Percentiles rank a stretch among this genome's conserved stretches.
Evolutionary conservation across 2,113 vertebrate species (phyloP).

Genomic region (Macrotis lagotis): DNA sequence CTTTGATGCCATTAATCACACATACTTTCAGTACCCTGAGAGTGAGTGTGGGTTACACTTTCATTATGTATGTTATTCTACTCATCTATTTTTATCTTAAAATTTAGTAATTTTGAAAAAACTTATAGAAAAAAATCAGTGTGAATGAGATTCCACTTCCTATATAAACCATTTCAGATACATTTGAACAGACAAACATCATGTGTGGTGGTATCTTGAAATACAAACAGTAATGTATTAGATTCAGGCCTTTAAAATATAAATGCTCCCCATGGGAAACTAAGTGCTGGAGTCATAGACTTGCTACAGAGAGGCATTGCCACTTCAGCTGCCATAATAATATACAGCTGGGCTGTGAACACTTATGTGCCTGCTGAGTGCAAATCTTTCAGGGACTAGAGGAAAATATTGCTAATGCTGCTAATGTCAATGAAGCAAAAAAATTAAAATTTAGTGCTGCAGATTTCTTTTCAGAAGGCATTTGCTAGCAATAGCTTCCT

Average conservation of each 20-base stretch:
- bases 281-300: background rate
- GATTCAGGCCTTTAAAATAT: background rate
- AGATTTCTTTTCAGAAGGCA: slow-evolving; percentile 29
- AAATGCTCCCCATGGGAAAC: background rate
- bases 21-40: background rate
- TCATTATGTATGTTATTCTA: background rate
- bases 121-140: background rate
- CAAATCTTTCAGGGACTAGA: background rate
- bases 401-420: background rate
- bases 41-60: background rate
- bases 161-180: background rate
- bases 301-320: background rate
- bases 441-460: slow-evolving; percentile 7
- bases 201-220: background rate
- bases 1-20: background rate
- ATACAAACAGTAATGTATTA: background rate
- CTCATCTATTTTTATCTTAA: background rate
- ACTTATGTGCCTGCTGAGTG: background rate
- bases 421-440: slow-evolving; percentile 1
- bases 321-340: background rate
- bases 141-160: background rate
- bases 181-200: background rate
- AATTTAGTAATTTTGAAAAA: background rate
- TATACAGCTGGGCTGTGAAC: background rate
- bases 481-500: slow-evolving; percentile 18